Conservation (phyloP, 2,888 invertebrate genomes). For the Lycia hirtaria region DNA sequence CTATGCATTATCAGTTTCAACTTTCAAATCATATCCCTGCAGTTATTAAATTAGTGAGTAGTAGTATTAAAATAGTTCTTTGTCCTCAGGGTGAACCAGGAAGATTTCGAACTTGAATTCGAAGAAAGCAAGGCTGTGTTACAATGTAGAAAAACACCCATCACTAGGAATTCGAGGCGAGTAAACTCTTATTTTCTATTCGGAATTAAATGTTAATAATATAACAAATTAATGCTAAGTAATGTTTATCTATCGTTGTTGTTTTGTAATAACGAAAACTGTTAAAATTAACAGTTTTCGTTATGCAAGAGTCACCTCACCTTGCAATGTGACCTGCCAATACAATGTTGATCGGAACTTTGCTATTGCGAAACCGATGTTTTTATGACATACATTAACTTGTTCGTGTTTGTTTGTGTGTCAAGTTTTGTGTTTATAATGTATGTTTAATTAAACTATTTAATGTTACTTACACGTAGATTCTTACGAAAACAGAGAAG, state of each 20-base stretch:
- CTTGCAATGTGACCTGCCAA: slow-evolving; percentile 16
- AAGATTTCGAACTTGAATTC: slow-evolving; percentile 97
- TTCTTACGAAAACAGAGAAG: no score
- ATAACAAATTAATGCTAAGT: neutral
- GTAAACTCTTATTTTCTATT: slow-evolving; percentile 8
- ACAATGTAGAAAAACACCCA: slow-evolving; percentile 89
- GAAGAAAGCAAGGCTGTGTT: slow-evolving; percentile 94
- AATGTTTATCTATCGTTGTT: slow-evolving; percentile 2
- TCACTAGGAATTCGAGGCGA: slow-evolving; percentile 77
- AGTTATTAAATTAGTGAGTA: no score
- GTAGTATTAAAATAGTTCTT: neutral
- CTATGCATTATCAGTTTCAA: no score
- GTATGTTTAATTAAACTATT: no score
- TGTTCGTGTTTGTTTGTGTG: neutral
- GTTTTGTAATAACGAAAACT: no score
- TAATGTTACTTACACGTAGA: no score
- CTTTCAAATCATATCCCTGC: no score
- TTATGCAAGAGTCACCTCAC: slow-evolving; percentile 13
- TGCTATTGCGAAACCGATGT: slow-evolving; percentile 7
- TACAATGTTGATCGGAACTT: slow-evolving; percentile 17
- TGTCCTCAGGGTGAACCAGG: slow-evolving; percentile 87
- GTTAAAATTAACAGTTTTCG: slow-evolving; percentile 9
- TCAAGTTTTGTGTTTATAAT: neutral
- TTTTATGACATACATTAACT: neutral
- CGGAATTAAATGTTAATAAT: slow-evolving; percentile 2